Base-by-base conservation (phyloP, 2,113 vertebrate species). In the Xiphorhynchus elegans region DNA sequence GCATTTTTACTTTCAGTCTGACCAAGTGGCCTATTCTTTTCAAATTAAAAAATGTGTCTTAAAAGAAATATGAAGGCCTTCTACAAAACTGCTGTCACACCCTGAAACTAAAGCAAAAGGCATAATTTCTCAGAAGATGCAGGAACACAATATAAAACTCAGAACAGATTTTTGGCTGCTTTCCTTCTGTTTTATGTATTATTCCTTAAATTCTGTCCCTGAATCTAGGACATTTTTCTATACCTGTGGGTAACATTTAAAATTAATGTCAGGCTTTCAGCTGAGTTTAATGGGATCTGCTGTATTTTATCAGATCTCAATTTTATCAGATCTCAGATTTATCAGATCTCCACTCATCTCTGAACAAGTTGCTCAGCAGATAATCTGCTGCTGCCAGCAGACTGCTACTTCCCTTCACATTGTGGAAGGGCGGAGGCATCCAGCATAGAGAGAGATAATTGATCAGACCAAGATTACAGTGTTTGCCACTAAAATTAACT, bases 201-300 rank as follows among this genome's bases (percentile, higher is more conserved):
- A 90, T 84, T 96, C 75, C 72, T 90, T 90, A 93, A 88, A 60
- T 59, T 86, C 85, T 94, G 63, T 81, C 87, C 60, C 93, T 90
- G 64, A 92, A 88, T 95, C 72, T 90, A 68, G 79, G 72, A 90
- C 90, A 84, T 86, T 81, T 95, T 92, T 94, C 88, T 84, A 68
- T 88, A 93, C 68, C 75, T 94, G 79, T 63, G 85, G 64, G 75
- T 94, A 94, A 63, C 82, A 40, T 74, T 67, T 90, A 80, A 94
- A 91, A 85, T 93, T 94, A 94, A 93, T 92, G 55, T 33, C 63
- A 84, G 55, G 50, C 64, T 93, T 95, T 90, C 79, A 70, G 56
- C 55, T 84, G 47, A 52, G 64, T 88, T 93, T 94, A 93, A 81
- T 94, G 59, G 75, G 24, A 86, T 69, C 55, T 91, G 87, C 75